Conservation (phyloP, 2,113 vertebrate genomes). For the Rattus norvegicus region DNA sequence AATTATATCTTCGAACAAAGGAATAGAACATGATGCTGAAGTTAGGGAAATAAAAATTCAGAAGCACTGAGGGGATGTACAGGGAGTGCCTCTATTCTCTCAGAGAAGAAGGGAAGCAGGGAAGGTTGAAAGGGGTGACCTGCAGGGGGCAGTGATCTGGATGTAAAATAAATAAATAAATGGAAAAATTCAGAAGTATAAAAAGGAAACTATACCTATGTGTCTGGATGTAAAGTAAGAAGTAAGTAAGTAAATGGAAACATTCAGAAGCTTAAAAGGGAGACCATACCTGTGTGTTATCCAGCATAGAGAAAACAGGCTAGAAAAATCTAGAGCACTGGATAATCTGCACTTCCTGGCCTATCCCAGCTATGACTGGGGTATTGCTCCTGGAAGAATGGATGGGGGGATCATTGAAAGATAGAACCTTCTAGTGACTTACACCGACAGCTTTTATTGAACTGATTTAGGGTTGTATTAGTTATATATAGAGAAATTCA, state of each 20-base stretch:
- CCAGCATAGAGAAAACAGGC: not conserved
- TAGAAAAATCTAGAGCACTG: not conserved
- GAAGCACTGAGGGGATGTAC: not conserved
- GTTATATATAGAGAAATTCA: not conserved
- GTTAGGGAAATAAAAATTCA: not conserved
- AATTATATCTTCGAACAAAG: not conserved
- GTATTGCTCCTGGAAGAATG: not conserved
- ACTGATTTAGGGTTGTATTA: not conserved
- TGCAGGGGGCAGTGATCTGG: no score
- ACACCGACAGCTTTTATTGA: not conserved
- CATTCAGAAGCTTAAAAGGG: not conserved
- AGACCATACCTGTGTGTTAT: not conserved
- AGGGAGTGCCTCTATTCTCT: no score
- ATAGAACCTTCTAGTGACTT: not conserved
- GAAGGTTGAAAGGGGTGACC: no score
- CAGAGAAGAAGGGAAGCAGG: no score
- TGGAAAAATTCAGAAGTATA: not conserved
- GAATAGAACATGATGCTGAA: not conserved
- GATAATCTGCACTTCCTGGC: not conserved
- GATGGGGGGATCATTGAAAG: not conserved
- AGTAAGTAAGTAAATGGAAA: not conserved
- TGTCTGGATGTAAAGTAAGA: no score
- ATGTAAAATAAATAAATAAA: no score
- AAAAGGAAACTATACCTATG: not conserved
- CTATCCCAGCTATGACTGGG: not conserved